Evolutionary conservation across 2,888 invertebrate species (phyloP).

Genomic region (Byasa hedistus): DNA sequence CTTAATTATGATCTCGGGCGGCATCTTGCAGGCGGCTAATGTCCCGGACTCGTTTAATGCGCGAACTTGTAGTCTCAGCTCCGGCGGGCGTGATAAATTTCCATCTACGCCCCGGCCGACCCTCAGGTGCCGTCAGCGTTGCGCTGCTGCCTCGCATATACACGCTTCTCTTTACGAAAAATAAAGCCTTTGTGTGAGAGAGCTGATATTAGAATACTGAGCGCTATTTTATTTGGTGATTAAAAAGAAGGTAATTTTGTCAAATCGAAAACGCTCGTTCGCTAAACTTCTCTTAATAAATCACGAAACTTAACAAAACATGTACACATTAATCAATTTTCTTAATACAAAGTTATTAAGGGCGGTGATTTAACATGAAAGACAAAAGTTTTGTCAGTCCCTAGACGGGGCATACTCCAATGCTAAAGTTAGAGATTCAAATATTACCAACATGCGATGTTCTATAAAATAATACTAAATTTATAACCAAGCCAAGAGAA

Average conservation of each 20-base stretch:
- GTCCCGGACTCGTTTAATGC: constrained; percentile 79
- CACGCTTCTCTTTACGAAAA: neutral
- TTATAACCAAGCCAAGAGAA: neutral
- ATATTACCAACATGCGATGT: neutral
- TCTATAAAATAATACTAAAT: neutral
- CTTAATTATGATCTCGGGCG: constrained; percentile 80
- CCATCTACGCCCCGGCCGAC: constrained; percentile 62
- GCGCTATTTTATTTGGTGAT: too few relatives aligned
- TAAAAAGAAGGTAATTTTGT: neutral
- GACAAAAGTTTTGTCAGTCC: constrained; percentile 49
- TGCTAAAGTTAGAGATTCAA: constrained; percentile 17
- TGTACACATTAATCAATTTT: constrained; percentile 68
- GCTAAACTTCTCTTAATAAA: constrained; percentile 45
- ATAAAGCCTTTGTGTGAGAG: neutral
- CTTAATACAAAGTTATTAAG: constrained; percentile 64
- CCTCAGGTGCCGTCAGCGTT: constrained; percentile 44
- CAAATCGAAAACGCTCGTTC: neutral
- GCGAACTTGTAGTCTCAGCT: constrained; percentile 77
- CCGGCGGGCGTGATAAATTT: constrained; percentile 77
- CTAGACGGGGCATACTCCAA: constrained; percentile 38
- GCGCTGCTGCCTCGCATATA: constrained; percentile 19
- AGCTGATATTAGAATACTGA: too few relatives aligned
- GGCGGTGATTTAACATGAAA: constrained; percentile 58
- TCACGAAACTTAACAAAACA: constrained; percentile 61
- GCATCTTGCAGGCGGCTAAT: constrained; percentile 80